These are phyloP conservation scores for Coreius guichenoti DNA, from an alignment of 2,797 vertebrate species.

Conservation along the genomic window DNA sequence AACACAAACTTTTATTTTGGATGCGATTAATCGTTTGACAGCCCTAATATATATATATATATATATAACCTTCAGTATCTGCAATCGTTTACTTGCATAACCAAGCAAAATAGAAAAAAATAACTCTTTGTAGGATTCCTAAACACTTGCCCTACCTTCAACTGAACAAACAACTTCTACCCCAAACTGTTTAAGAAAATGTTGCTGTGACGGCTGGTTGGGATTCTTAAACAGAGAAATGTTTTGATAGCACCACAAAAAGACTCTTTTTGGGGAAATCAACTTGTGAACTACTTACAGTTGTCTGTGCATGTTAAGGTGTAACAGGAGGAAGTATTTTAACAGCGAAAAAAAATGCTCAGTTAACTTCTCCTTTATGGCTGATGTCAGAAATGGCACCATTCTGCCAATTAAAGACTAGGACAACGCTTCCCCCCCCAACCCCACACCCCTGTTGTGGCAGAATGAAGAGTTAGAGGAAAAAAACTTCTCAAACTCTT, in stretches of 20 bases:
- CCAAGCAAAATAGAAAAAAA: constrained; percentile 24
- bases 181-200: background rate
- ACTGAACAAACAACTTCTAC: background rate
- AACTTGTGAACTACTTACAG: background rate
- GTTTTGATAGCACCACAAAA: constrained; percentile 1
- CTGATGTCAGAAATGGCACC: constrained; percentile 27
- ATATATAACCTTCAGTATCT: background rate
- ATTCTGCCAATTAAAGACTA: constrained; percentile 20
- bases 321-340: constrained; percentile 7
- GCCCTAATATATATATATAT: background rate
- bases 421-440: too few species aligned
- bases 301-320: background rate
- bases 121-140: constrained; percentile 5
- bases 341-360: background rate
- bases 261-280: background rate
- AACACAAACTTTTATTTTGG: too few species aligned
- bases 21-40: too few species aligned
- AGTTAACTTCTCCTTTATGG: background rate
- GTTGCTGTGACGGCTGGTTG: background rate
- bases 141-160: background rate
- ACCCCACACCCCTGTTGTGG: too few species aligned
- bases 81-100: constrained; percentile 11
- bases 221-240: background rate
- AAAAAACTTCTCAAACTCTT: constrained; percentile 24
- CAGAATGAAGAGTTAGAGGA: constrained; percentile 3